Evolutionary conservation across 2,113 vertebrate genomes (phyloP).

Genomic region (Protobothrops mucrosquamatus): DNA sequence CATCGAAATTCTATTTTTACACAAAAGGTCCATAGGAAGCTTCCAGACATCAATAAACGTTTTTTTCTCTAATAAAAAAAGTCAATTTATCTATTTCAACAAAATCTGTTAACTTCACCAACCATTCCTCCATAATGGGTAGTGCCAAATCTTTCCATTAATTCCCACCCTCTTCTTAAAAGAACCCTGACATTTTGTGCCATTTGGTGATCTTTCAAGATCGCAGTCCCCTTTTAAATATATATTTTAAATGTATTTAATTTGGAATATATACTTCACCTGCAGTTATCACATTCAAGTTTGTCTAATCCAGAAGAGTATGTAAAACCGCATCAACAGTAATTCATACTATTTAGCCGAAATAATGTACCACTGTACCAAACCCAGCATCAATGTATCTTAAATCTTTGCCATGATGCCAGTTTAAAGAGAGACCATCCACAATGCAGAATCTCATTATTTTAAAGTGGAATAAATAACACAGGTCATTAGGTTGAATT

Average conservation of each 20-base stretch:
- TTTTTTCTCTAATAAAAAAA: neutral
- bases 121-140: neutral
- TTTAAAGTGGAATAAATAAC: neutral
- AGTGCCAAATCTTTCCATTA: neutral
- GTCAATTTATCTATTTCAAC: neutral
- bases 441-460: constrained; percentile 1
- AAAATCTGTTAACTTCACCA: neutral
- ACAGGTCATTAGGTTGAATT: neutral
- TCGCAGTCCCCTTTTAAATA: neutral
- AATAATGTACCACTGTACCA: neutral
- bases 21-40: neutral
- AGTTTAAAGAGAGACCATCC: neutral
- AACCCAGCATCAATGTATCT: neutral
- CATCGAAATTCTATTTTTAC: neutral
- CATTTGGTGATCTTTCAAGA: neutral
- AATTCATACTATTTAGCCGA: neutral
- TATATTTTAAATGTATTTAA: neutral
- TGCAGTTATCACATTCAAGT: too few relatives aligned
- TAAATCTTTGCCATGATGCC: constrained; percentile 14
- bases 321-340: neutral
- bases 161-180: neutral
- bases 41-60: neutral
- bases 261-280: neutral
- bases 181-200: neutral
- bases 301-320: neutral